phyloP scores from a whole-genome alignment of 2,888 invertebrate species.

The Pollenia amentaria region DNA sequence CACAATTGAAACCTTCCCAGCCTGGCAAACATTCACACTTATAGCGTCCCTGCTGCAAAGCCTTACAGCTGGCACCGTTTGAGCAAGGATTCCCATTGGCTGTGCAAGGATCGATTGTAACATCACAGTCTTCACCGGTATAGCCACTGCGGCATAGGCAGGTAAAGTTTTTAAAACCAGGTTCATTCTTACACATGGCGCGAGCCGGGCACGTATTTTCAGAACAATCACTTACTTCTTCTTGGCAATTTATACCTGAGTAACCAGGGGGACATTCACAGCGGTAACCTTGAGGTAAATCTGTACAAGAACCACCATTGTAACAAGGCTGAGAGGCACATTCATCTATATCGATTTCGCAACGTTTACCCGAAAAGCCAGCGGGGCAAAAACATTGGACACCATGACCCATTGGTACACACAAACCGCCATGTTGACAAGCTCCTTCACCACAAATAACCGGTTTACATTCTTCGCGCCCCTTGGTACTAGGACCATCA shows the following conservation, averaged over 20 bases:
- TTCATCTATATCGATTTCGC: constrained; percentile 97
- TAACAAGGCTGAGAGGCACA: constrained; percentile 97
- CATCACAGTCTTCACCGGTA: constrained; percentile 95
- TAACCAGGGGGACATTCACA: constrained; percentile 95
- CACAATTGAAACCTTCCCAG: constrained; percentile 98
- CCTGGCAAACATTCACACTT: constrained; percentile 98
- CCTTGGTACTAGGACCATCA: constrained; percentile 90
- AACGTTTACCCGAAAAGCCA: constrained; percentile 96
- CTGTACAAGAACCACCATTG: constrained; percentile 96
- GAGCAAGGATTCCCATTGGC: constrained; percentile 95
- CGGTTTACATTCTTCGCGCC: constrained; percentile 93
- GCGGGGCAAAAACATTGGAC: constrained; percentile 97
- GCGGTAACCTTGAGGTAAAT: constrained; percentile 95
- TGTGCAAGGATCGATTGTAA: constrained; percentile 95
- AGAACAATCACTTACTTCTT: constrained; percentile 94
- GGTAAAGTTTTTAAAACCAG: constrained; percentile 93
- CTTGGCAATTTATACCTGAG: constrained; percentile 97
- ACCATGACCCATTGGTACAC: constrained; percentile 94
- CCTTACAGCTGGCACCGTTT: constrained; percentile 95
- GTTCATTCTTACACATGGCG: constrained; percentile 98
- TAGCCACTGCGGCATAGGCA: constrained; percentile 98
- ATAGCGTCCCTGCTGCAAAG: constrained; percentile 95
- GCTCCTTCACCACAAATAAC: constrained; percentile 94
- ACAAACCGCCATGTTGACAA: constrained; percentile 96
- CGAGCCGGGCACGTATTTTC: constrained; percentile 97